These are phyloP conservation scores for Indicator maculatus DNA, from an alignment of 2,113 vertebrate genomes.

Conservation along the genomic window DNA sequence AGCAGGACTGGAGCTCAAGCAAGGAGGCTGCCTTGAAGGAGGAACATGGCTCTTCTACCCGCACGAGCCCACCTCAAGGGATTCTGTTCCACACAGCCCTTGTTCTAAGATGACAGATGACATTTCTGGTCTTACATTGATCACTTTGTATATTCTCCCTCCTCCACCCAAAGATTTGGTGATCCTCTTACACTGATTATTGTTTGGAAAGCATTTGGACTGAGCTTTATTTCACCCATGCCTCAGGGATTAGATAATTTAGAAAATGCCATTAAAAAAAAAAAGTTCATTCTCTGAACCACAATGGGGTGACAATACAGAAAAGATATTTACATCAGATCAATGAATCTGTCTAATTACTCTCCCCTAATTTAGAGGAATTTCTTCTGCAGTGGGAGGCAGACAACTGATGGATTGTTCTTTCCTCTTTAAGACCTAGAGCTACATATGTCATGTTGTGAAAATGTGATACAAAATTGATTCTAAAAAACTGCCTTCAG, in stretches of 20 bases:
- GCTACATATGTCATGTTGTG: conserved; percentile 46
- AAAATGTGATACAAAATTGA: conserved; percentile 54
- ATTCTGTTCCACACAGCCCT: neutral
- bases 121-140: neutral
- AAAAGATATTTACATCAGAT: conserved; percentile 38
- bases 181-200: conserved; percentile 31
- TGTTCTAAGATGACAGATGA: neutral
- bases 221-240: conserved; percentile 48
- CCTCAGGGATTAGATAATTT: conserved; percentile 42
- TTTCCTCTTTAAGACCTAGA: conserved; percentile 19
- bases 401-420: conserved; percentile 33
- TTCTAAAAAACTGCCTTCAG: conserved; percentile 57
- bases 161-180: neutral
- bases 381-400: conserved; percentile 28
- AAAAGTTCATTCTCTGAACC: conserved; percentile 11
- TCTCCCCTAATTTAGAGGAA: conserved; percentile 15
- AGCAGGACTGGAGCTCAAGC: neutral
- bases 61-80: neutral
- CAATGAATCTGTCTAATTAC: conserved; percentile 43
- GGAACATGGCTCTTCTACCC: neutral
- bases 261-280: conserved; percentile 8
- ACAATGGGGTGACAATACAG: neutral
- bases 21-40: neutral
- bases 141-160: neutral
- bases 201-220: conserved; percentile 31